Evolutionary conservation across 2,113 vertebrate species (phyloP).

Genomic region (Cheirogaleus medius): DNA sequence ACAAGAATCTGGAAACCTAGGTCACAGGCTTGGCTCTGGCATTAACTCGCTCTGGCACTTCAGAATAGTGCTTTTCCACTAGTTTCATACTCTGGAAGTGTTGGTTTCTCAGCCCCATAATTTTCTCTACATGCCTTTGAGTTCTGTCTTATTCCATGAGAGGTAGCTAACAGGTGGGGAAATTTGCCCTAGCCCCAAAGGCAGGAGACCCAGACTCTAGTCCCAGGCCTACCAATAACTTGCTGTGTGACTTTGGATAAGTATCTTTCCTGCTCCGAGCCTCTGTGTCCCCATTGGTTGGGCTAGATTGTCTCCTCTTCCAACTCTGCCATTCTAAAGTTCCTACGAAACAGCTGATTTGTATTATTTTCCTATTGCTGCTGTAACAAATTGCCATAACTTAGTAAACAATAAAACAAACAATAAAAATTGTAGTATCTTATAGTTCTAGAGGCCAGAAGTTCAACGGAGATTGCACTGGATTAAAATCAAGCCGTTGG

Average conservation of each 20-base stretch:
- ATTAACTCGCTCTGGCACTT: not conserved
- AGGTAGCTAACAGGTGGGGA: not conserved
- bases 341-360: not conserved
- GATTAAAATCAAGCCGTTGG: not conserved
- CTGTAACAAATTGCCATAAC: not conserved
- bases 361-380: not conserved
- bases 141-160: not conserved
- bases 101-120: not conserved
- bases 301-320: not conserved
- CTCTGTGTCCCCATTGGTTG: not conserved
- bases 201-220: not conserved
- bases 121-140: not conserved
- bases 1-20: not conserved
- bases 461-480: not conserved
- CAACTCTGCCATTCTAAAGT: not conserved
- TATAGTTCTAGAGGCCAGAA: not conserved
- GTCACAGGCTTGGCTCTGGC: not conserved
- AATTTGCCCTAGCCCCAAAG: not conserved
- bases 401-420: not conserved
- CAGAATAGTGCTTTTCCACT: not conserved
- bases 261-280: not conserved
- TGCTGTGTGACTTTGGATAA: not conserved
- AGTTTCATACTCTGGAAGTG: not conserved
- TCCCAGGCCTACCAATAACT: not conserved
- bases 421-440: not conserved